Evolutionary conservation across 2,113 vertebrate species (phyloP).

Genomic region (Globicephala melas): DNA sequence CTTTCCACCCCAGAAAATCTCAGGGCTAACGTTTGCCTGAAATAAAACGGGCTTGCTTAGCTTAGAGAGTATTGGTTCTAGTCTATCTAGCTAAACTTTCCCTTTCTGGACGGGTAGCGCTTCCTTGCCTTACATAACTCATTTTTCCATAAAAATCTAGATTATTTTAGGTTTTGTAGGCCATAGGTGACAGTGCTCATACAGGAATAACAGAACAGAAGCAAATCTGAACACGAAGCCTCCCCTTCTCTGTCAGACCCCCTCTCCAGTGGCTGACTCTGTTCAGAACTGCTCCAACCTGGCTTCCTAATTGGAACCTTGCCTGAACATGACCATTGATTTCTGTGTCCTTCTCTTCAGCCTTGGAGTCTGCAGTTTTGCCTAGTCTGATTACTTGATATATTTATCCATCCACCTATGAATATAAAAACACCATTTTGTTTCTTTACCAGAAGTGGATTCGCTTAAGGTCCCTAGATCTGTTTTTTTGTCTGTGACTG

Average conservation of each 20-base stretch:
- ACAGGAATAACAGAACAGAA: accelerated
- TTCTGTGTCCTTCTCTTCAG: neutral
- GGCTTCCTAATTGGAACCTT: neutral
- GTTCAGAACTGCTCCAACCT: neutral
- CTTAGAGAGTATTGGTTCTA: neutral
- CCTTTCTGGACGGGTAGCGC: neutral
- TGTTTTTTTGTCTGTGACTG: neutral
- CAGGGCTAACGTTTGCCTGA: neutral
- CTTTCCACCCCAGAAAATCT: neutral
- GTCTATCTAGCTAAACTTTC: neutral
- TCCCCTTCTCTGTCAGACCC: neutral
- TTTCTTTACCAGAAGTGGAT: neutral
- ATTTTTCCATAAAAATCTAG: neutral
- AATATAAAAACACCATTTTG: neutral
- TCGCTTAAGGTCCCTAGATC: neutral
- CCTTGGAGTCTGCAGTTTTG: neutral
- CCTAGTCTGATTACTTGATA: neutral
- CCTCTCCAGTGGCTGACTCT: neutral
- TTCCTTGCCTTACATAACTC: neutral
- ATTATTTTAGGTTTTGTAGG: neutral
- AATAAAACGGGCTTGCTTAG: neutral
- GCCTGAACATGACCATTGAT: neutral
- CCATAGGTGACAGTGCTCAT: neutral
- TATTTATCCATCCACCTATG: neutral
- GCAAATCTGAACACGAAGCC: accelerated